Base-by-base conservation (phyloP, 2,797 vertebrate genomes). In the Acrocephalus scirpaceus region DNA sequence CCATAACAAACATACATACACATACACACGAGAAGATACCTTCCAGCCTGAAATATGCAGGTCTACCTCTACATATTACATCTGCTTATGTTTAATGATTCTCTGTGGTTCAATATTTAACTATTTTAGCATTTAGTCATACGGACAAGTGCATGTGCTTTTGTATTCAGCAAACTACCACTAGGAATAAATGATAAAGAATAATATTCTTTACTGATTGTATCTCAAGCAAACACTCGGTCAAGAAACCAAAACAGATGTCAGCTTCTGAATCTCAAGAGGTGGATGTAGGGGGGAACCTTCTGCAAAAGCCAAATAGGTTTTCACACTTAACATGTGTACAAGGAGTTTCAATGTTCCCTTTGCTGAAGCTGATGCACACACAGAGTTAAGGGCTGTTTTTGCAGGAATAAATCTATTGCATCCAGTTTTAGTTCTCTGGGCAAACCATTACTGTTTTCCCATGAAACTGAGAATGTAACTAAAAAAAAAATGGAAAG, bases 191-290 rank as follows among this genome's bases (percentile, higher is more conserved):
- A 95, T 69, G 85, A 90, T 93, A 72, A 93, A 93, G 91, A 92
- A 93, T 26, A 3, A 67, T 79, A 76, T 48, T 61, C 83, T 88
- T 87, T 88, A 86, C 91, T 81, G 74, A 88, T 78, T 83, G 18
- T 70, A 90, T 83, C 93, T 77, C 81, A 90, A 93, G 54, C 67
- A 91, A 92, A 84, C 44, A 50, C 53, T 86, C 0, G 0, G 72
- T 86, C 50, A 81, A 85, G 90, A 74, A 97, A 96, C 69, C 92
- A 93, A 94, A 97, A 91, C 92, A 94, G 90, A 94, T 93, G 96
- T 96, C 93, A 94, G 84, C 86, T 95, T 94, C 71, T 57, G 91
- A 96, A 95, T 88, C 96, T 95, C 92, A 86, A 32, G 94, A 96
- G 95, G 74, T 82, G 38, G 61, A 47, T 11, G 25, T 10, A 62